phyloP scores from a whole-genome alignment of 2,797 vertebrate species.

The Premnoplex brunnescens region DNA sequence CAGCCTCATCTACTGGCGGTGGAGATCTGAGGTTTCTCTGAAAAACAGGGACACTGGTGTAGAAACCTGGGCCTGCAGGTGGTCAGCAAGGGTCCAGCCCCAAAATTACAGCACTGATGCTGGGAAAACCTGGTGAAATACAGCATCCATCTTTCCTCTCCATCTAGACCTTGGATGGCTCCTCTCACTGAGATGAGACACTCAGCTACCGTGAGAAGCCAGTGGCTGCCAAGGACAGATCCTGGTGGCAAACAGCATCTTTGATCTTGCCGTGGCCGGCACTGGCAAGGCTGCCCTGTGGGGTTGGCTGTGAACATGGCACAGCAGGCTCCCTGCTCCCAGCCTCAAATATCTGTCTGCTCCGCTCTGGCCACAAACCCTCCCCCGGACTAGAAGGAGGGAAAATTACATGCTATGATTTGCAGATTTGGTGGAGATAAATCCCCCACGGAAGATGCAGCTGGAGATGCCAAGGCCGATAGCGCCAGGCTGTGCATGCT shows the following conservation, averaged over 20 bases:
- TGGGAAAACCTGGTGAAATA: neutral
- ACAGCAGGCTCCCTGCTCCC: neutral
- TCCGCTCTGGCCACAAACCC: neutral
- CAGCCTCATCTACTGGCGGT: neutral
- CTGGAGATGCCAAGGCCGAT: neutral
- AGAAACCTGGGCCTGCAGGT: neutral
- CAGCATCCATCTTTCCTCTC: neutral
- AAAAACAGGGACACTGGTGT: neutral
- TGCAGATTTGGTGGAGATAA: slow-evolving; percentile 26
- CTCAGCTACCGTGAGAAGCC: neutral
- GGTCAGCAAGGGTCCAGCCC: neutral
- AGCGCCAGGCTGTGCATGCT: neutral
- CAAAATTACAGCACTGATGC: accelerated
- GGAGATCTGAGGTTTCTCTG: neutral
- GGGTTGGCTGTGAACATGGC: neutral
- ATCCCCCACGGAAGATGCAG: neutral
- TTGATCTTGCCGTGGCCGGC: neutral
- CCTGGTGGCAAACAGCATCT: neutral
- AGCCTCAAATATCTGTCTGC: slow-evolving; percentile 52
- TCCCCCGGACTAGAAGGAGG: slow-evolving; percentile 7
- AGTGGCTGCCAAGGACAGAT: neutral
- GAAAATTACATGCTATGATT: slow-evolving; percentile 25
- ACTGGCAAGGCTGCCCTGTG: neutral
- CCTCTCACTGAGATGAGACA: neutral
- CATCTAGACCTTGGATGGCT: neutral